Base-by-base conservation (phyloP, 1,140 invertebrate species). In the Samia ricini region DNA sequence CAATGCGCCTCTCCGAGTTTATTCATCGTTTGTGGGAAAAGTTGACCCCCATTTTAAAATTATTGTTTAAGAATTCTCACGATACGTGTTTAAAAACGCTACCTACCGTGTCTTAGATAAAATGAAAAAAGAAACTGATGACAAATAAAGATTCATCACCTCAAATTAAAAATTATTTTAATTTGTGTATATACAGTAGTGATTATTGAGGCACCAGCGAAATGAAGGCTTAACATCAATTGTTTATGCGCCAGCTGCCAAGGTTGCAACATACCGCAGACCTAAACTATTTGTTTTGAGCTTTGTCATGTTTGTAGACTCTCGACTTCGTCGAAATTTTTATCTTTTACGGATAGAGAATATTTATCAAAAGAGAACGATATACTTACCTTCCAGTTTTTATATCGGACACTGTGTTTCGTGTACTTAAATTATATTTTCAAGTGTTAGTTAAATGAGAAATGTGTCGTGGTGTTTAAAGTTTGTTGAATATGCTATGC, bases 11-110 rank as follows among this genome's bases (percentile, higher is more conserved):
- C 85, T 87, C 77, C 72, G 84, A 81, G 81, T 88, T 89, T 89
- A 89, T 89, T 89, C 87, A 89, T 89, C 84, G 87, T 86, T 83
- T 89, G 87, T 89, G 87, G 85, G 87, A 89, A 89, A 88, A 89
- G 84, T 87, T 89, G 87, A 89, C 87, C 85, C 87, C 85, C 79
- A 73, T 83, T 87, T 87, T 85, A 79, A 85, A 87, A 78, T 81
- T 85, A 88, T 88, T 88, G 83, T 89, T 89, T 87, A 88, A 84
- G 81, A 85, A 88, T 89, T 89, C 87, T 86, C 87, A 89, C 85
- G 85, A 77, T 79, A 77, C 71, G 68, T 77, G 71, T 74, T n/a
- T 71, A 50, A 71, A 68, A 71, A 71, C 63, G 79, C 78, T 83
- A 70, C 80, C 78, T 83, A 70, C 80, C 76, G 78, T 77, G 78